Evolutionary conservation across 2,113 vertebrate genomes (phyloP).

Genomic region (Hydrolagus affinis): DNA sequence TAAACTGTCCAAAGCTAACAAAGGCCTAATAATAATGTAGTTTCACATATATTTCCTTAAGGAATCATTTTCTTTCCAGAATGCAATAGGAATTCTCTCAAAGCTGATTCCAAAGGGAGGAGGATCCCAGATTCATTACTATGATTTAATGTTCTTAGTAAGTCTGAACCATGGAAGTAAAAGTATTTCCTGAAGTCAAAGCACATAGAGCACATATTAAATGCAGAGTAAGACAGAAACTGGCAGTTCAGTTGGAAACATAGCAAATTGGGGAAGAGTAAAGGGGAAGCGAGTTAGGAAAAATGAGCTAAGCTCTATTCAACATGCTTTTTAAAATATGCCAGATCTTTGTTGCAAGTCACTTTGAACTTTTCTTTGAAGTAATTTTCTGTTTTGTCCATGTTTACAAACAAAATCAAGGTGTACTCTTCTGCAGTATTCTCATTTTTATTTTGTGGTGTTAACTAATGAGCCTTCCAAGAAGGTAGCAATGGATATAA

Average conservation of each 20-base stretch:
- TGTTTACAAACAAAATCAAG: no score
- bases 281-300: neutral
- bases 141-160: neutral
- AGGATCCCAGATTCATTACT: neutral
- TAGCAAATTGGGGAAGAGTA: neutral
- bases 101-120: neutral
- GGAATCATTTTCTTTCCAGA: slow-evolving; percentile 12
- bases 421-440: neutral
- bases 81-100: neutral
- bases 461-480: neutral
- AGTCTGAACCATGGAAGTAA: neutral
- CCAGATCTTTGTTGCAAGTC: neutral
- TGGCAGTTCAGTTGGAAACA: neutral
- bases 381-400: neutral
- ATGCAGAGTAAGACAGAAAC: neutral
- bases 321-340: neutral
- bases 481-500: no score
- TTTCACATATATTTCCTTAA: neutral
- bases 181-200: slow-evolving; percentile 18
- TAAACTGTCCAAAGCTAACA: neutral
- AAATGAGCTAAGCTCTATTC: neutral
- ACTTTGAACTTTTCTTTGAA: neutral
- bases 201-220: neutral
- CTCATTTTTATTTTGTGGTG: neutral
- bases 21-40: neutral